Evolutionary conservation across 2,888 invertebrate species (phyloP).

Genomic region (Athripsodes cinereus): DNA sequence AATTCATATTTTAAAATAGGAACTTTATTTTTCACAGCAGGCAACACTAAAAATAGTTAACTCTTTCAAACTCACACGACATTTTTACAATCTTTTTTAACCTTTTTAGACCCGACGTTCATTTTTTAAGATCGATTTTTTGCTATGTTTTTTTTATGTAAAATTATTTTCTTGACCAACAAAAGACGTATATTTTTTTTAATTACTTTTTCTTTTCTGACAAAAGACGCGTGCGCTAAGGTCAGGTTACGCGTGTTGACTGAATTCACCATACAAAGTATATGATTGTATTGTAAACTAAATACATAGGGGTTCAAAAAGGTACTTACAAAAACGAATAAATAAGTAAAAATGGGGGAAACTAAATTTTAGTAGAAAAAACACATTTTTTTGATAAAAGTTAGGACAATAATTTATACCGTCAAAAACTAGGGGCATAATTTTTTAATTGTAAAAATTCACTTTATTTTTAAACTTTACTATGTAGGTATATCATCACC

Average conservation of each 20-base stretch:
- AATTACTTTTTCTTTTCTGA: background rate
- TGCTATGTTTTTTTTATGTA: background rate
- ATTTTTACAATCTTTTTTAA: no score
- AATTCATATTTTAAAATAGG: no score
- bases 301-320: background rate
- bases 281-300: background rate
- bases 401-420: background rate
- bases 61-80: no score
- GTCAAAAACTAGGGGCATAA: background rate
- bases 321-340: background rate
- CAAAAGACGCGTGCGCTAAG: background rate
- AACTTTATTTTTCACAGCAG: no score
- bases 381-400: constrained; percentile 2
- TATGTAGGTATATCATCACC: no score
- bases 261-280: background rate
- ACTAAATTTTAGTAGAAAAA: background rate
- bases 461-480: no score
- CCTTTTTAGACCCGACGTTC: no score
- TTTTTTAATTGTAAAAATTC: no score
- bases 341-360: background rate
- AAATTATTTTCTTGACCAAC: background rate
- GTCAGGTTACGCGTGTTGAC: constrained; percentile 1
- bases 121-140: background rate
- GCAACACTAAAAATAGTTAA: no score
- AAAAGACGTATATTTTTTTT: background rate